Conservation (phyloP, 2,113 vertebrate species). For the Mormoops blainvillei region DNA sequence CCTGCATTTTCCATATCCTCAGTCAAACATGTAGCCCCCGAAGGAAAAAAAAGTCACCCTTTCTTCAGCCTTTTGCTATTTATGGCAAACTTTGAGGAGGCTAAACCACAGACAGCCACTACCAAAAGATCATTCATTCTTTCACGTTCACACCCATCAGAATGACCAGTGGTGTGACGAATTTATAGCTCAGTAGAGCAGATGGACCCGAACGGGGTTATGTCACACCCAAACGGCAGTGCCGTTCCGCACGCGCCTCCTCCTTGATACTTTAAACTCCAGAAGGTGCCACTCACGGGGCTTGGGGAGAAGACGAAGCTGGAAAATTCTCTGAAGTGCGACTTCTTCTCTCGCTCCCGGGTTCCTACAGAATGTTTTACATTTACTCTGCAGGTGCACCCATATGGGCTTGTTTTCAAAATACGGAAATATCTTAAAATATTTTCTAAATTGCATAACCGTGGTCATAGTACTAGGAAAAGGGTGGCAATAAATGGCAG, state of each 20-base stretch:
- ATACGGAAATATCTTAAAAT: background rate
- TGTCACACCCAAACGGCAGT: background rate
- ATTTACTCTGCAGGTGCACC: background rate
- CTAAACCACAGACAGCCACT: background rate
- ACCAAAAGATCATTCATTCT: background rate
- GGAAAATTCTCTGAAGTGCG: background rate
- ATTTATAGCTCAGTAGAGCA: background rate
- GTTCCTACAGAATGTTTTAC: background rate
- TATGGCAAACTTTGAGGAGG: background rate
- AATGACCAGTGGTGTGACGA: background rate
- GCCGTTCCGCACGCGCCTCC: accelerated
- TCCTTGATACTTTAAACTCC: background rate
- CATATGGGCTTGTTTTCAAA: background rate
- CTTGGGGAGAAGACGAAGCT: background rate
- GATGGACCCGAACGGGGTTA: accelerated
- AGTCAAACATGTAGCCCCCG: background rate
- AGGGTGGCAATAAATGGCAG: background rate
- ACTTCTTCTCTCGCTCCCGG: background rate
- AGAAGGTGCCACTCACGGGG: background rate
- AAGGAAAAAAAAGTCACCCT: background rate
- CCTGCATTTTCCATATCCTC: background rate
- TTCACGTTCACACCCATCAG: background rate
- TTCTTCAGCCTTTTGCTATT: background rate
- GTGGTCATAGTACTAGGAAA: background rate
- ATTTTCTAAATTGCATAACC: background rate